Percentiles rank a stretch among this genome's conserved stretches.
Evolutionary conservation across 2,797 vertebrate species (phyloP).

Genomic region (Cirrhinus molitorella): DNA sequence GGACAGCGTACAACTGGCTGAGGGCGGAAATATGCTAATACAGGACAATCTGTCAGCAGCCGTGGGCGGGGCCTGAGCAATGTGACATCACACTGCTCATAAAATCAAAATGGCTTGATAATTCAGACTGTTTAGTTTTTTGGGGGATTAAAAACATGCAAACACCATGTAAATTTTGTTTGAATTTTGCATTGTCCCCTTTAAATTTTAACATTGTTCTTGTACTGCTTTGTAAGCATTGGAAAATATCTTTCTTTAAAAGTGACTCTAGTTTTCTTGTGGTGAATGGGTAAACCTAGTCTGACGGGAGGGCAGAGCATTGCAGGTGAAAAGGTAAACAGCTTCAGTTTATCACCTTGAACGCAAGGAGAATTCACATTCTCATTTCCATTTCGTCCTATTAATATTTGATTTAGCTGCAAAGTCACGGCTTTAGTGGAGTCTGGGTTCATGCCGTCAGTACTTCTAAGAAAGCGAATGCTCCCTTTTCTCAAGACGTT

Average conservation of each 20-base stretch:
- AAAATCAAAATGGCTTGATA: too few relatives aligned
- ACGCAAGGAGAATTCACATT: conserved; percentile 8
- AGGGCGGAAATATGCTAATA: too few relatives aligned
- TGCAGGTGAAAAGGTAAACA: conserved; percentile 77
- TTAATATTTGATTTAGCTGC: conserved; percentile 49
- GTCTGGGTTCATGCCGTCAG: background rate
- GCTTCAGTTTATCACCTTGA: conserved; percentile 20
- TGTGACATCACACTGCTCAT: too few relatives aligned
- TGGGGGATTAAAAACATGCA: too few relatives aligned
- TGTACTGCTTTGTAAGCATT: background rate
- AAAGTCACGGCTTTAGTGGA: background rate
- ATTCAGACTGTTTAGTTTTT: too few relatives aligned
- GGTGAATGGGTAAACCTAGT: conserved; percentile 71
- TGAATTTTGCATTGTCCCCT: too few relatives aligned
- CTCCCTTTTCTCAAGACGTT: background rate
- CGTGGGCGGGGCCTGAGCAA: too few relatives aligned
- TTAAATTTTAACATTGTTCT: background rate
- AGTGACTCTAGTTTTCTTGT: background rate
- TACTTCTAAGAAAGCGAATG: conserved; percentile 18
- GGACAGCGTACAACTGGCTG: too few relatives aligned
- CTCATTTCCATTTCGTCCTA: conserved; percentile 29
- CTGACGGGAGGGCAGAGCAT: conserved; percentile 74
- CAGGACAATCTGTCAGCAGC: too few relatives aligned
- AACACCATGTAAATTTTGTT: too few relatives aligned
- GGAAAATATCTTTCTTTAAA: background rate